A percentile compares a stretch with the other conserved stretches of the same genome.
These are phyloP conservation scores for Drosophila yooni DNA, from an alignment of 2,888 invertebrate genomes.

Conservation along the genomic window DNA sequence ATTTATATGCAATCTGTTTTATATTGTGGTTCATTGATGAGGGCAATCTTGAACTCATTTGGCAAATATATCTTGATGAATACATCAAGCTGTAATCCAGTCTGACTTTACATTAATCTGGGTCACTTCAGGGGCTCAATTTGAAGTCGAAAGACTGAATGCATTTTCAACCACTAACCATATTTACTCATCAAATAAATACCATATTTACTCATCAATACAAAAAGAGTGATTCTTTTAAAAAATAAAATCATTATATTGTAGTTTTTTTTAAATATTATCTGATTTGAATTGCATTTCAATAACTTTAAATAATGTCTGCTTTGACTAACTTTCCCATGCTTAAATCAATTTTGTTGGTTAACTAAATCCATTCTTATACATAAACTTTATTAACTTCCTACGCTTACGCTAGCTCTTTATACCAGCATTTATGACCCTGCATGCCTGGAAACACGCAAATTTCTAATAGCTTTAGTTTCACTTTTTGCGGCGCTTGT, in stretches of 20 bases:
- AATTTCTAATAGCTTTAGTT: slow-evolving; percentile 50
- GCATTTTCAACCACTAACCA: neutral
- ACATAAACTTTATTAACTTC: slow-evolving; percentile 4
- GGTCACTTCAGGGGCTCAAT: neutral
- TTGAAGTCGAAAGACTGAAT: neutral
- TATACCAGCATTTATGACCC: neutral
- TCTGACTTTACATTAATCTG: neutral
- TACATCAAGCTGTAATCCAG: neutral
- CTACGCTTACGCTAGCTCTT: neutral
- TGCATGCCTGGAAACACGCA: slow-evolving; percentile 46
- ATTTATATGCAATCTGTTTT: neutral
- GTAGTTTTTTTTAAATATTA: neutral
- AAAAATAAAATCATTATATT: neutral
- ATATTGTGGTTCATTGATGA: neutral
- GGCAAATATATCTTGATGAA: neutral
- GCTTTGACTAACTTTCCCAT: no score
- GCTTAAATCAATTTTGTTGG: slow-evolving; percentile 12
- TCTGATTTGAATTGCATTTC: neutral
- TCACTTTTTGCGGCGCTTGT: slow-evolving; percentile 26
- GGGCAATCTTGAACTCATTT: neutral
- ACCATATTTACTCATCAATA: neutral
- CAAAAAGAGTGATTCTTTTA: neutral
- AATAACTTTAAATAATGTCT: neutral
- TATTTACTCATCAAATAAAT: neutral
- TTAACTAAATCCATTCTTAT: slow-evolving; percentile 3